Percentiles rank a stretch among this genome's conserved stretches.
phyloP scores from a whole-genome alignment of 2,113 vertebrate species.

The Sus scrofa region T2T-Sscrofa CM000815.6:134340001-134340500 shows the following conservation, averaged over 20 bases:
- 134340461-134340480: neutral
- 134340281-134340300: neutral
- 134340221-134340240: neutral
- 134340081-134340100: neutral
- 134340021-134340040: neutral
- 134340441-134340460: neutral
- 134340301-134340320: neutral
- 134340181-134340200: neutral
- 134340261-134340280: neutral
- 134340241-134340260: neutral
- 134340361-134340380: neutral
- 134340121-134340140: neutral
- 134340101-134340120: neutral
- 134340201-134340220: neutral
- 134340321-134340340: neutral
- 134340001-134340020: fast-evolving
- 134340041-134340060: neutral
- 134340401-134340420: neutral
- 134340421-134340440: neutral
- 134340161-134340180: neutral
- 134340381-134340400: neutral
- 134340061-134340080: neutral
- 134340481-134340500: neutral
- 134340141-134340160: neutral
- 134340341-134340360: neutral